phyloP scores from a whole-genome alignment of 2,888 invertebrate species.

The Drosophila crucigera region DNA sequence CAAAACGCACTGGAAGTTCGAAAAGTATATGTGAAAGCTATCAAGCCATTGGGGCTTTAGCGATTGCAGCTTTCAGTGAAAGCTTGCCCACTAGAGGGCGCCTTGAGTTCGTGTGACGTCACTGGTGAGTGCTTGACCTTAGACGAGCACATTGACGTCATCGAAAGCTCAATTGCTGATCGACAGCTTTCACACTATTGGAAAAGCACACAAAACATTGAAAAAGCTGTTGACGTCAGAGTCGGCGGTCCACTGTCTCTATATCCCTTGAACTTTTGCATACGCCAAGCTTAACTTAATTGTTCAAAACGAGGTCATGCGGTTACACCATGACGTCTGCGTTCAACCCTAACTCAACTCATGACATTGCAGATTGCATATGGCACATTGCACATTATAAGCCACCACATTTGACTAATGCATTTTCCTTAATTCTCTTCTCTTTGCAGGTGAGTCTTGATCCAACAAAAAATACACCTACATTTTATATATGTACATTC shows the following conservation, averaged over 20 bases:
- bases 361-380: not conserved
- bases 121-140: constrained; percentile 26
- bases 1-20: constrained; percentile 67
- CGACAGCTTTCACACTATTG: constrained; percentile 43
- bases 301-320: constrained; percentile 41
- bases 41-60: constrained; percentile 3
- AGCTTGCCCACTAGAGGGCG: constrained; percentile 49
- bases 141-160: constrained; percentile 34
- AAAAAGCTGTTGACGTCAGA: constrained; percentile 37
- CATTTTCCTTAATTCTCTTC: constrained; percentile 14
- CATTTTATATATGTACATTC: not conserved
- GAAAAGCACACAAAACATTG: not conserved
- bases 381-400: not conserved
- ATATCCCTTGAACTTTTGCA: constrained; percentile 58
- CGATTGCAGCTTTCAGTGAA: not conserved
- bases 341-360: constrained; percentile 23
- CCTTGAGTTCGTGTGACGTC: constrained; percentile 34
- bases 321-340: constrained; percentile 47
- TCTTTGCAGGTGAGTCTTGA: constrained; percentile 57
- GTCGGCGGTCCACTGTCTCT: constrained; percentile 31
- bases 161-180: constrained; percentile 30
- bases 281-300: constrained; percentile 5
- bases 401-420: constrained; percentile 34
- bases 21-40: constrained; percentile 36
- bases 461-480: not conserved